A percentile compares a stretch with the other conserved stretches of the same genome.
phyloP scores from a whole-genome alignment of 2,113 vertebrate genomes.

The Sigmodon hispidus region DNA sequence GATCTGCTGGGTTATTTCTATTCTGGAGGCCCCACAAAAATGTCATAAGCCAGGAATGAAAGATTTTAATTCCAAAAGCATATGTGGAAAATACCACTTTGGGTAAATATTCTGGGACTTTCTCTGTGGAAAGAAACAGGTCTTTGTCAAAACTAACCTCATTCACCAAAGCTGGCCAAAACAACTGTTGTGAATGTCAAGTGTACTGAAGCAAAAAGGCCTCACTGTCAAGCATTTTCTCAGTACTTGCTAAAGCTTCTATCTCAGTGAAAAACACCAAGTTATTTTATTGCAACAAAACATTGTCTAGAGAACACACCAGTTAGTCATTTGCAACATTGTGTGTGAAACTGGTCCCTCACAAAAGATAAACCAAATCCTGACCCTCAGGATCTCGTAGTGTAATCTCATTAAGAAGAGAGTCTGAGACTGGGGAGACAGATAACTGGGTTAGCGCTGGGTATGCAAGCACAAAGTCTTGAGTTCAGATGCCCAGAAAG shows the following conservation, averaged over 20 bases:
- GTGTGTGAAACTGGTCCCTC: not conserved
- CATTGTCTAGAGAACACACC: not conserved
- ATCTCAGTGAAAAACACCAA: not conserved
- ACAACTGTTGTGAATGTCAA: not conserved
- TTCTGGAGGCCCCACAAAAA: slow-evolving; percentile 39
- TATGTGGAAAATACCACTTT: slow-evolving; percentile 9
- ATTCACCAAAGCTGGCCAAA: not conserved
- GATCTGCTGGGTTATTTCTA: slow-evolving; percentile 34
- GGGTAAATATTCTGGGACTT: slow-evolving; percentile 15
- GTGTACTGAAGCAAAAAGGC: too few relatives aligned
- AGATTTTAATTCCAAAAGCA: slow-evolving; percentile 34
- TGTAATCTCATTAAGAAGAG: not conserved
- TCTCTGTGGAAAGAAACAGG: not conserved
- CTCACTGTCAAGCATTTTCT: not conserved
- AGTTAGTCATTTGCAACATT: not conserved
- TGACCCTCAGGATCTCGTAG: not conserved
- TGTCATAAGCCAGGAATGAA: slow-evolving; percentile 52
- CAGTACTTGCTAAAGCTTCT: not conserved
- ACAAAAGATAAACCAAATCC: not conserved
- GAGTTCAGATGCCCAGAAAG: not conserved
- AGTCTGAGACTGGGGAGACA: not conserved
- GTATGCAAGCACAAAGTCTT: rapidly evolving
- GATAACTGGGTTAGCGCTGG: not conserved
- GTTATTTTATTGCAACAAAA: not conserved
- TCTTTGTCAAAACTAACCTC: not conserved